A percentile compares a stretch with the other conserved stretches of the same genome.
Conservation (phyloP, 2,888 invertebrate species). For the Ptychoptera albimana region DNA sequence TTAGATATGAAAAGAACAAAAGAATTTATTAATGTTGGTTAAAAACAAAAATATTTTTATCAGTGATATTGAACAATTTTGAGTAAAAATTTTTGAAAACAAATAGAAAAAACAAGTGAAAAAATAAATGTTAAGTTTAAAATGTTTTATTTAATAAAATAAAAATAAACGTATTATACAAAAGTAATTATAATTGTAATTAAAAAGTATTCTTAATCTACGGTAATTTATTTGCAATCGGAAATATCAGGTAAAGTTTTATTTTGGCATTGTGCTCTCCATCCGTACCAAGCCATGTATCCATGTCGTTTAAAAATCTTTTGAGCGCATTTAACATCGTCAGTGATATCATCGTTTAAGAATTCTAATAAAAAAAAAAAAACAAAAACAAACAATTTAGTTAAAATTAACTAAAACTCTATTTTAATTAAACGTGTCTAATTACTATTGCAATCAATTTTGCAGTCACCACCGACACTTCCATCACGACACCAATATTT, state of each 20-base stretch:
- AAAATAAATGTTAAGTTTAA: no score
- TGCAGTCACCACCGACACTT: constrained; percentile 30
- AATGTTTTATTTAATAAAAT: no score
- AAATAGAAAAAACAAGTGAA: no score
- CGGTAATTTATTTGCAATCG: no score
- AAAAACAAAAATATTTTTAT: no score
- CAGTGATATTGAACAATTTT: no score
- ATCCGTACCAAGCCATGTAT: constrained; percentile 31
- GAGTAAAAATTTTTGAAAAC: no score
- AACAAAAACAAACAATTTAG: not conserved
- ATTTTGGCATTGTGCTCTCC: constrained; percentile 11
- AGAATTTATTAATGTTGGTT: no score
- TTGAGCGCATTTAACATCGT: constrained; percentile 49
- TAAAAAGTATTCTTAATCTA: no score
- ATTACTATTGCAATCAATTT: constrained; percentile 27
- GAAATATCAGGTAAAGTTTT: not conserved
- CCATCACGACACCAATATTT: constrained; percentile 32
- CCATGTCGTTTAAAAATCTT: constrained; percentile 41
- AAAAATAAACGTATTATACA: no score
- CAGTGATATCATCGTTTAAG: constrained; percentile 44
- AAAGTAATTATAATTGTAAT: no score
- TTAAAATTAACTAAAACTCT: not conserved
- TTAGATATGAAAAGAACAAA: no score
- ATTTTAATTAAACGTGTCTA: not conserved
- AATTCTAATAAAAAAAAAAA: constrained; percentile 35